Percentiles rank a stretch among this genome's conserved stretches.
phyloP scores from a whole-genome alignment of 2,888 invertebrate genomes.

The Orthonevra nobilis region DNA sequence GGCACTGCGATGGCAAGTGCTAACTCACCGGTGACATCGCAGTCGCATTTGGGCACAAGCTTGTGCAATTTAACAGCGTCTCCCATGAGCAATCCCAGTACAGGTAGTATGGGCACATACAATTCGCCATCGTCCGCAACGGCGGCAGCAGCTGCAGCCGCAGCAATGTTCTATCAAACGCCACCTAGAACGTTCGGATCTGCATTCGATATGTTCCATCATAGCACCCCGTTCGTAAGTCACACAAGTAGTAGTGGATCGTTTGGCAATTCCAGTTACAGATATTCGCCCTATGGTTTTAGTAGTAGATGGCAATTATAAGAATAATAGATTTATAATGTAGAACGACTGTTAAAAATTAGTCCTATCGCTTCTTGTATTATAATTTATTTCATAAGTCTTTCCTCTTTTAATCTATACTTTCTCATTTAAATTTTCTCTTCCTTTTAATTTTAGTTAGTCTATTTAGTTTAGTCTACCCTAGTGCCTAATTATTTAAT shows the following conservation, averaged over 20 bases:
- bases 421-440: constrained; percentile 11
- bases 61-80: constrained; percentile 76
- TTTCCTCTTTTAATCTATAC: constrained; percentile 40
- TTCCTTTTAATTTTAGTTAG: constrained; percentile 14
- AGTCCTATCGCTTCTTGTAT: constrained; percentile 26
- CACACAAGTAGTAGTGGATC: constrained; percentile 76
- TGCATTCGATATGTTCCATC: constrained; percentile 80
- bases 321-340: constrained; percentile 18
- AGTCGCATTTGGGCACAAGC: constrained; percentile 75
- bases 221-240: constrained; percentile 79
- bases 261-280: constrained; percentile 79
- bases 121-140: constrained; percentile 71
- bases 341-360: constrained; percentile 17
- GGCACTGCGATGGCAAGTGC: constrained; percentile 74
- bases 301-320: constrained; percentile 80
- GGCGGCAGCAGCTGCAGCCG: constrained; percentile 77
- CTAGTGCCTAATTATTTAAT: constrained; percentile 67
- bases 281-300: constrained; percentile 80
- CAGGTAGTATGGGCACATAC: constrained; percentile 74
- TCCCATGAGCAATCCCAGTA: constrained; percentile 75
- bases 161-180: constrained; percentile 79
- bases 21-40: constrained; percentile 69
- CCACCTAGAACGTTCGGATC: constrained; percentile 79
- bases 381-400: constrained; percentile 22
- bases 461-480: constrained; percentile 18